Evolutionary conservation across 30 jellyfish, hydroid and myxozoan genomes (phyloP).

Genomic region (Mastigias papua): DNA sequence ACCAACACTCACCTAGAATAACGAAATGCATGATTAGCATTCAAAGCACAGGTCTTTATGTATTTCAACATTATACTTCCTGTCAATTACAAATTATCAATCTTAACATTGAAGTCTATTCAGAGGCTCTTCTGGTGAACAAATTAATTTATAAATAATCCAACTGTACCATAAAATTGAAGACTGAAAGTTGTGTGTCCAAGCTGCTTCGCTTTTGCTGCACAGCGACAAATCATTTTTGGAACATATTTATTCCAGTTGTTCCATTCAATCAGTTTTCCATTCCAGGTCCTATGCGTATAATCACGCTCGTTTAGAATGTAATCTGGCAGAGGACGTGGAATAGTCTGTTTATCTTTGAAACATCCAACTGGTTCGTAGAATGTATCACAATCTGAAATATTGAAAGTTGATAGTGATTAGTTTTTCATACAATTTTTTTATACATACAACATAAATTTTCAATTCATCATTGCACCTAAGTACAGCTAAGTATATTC

Average conservation of each 20-base stretch:
- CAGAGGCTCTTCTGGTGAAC: background rate
- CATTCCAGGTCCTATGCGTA: conserved; percentile 62
- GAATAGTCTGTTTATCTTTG: conserved; percentile 43
- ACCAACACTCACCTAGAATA: conserved; percentile 38
- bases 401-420: background rate
- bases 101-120: background rate
- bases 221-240: conserved; percentile 85
- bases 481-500: background rate
- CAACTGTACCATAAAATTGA: conserved; percentile 69
- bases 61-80: too few species aligned
- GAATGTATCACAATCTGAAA: conserved; percentile 70
- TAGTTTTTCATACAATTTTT: too few species aligned
- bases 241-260: conserved; percentile 80
- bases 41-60: too few species aligned
- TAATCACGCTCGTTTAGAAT: conserved; percentile 79
- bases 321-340: conserved; percentile 72
- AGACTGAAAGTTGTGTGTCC: conserved; percentile 47
- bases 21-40: background rate
- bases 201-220: conserved; percentile 62
- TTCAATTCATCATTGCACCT: background rate
- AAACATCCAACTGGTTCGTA: conserved; percentile 86
- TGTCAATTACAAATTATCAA: too few species aligned
- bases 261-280: conserved; percentile 62
- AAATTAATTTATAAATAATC: background rate
- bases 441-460: too few species aligned